These are phyloP conservation scores for Schlechtendalia chinensis DNA, from an alignment of 1,140 invertebrate genomes.

Conservation along the genomic window DNA sequence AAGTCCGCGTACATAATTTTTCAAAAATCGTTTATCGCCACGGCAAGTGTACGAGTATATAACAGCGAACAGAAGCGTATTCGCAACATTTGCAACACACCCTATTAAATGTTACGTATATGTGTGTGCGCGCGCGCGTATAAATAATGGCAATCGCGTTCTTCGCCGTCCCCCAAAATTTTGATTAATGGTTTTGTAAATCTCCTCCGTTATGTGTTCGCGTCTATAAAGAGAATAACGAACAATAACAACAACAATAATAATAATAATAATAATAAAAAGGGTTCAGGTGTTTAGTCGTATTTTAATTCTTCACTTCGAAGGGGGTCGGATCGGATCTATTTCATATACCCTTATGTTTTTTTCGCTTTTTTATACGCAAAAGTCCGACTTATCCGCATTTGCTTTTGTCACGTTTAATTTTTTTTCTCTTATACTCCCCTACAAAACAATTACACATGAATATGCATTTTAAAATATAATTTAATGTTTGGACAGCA, in stretches of 20 bases:
- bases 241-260: too few species aligned
- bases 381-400: slow-evolving; percentile 18
- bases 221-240: background rate
- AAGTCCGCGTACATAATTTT: slow-evolving; percentile 11
- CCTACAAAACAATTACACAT: background rate
- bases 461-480: slow-evolving; percentile 17
- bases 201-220: slow-evolving; percentile 19
- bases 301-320: slow-evolving; percentile 37
- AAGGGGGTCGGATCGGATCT: background rate
- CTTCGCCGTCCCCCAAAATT: slow-evolving; percentile 3
- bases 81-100: slow-evolving; percentile 31
- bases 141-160: slow-evolving; percentile 26
- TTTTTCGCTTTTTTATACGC: background rate
- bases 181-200: slow-evolving; percentile 30
- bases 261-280: background rate
- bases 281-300: slow-evolving; percentile 45
- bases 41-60: background rate
- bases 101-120: slow-evolving; percentile 28
- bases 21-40: slow-evolving; percentile 25
- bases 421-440: slow-evolving; percentile 23
- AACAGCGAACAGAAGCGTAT: background rate
- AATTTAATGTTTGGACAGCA: slow-evolving; percentile 35
- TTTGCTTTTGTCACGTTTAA: slow-evolving; percentile 39
- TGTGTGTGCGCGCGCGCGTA: background rate
- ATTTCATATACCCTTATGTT: background rate